phyloP scores from a whole-genome alignment of 92 coral and sea anemone genomes.

The Porites rus region DNA sequence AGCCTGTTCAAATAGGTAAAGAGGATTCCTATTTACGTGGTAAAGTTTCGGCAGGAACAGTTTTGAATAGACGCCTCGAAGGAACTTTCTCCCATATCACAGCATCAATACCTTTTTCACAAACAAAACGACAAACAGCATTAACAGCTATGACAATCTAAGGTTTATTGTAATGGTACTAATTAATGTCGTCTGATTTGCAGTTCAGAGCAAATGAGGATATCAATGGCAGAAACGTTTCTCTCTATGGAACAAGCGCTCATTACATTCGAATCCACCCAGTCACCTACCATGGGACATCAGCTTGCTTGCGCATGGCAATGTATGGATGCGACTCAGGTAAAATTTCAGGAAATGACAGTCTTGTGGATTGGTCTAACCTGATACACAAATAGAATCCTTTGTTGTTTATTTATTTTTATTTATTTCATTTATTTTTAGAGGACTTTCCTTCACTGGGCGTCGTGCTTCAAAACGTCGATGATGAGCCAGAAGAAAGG shows the following conservation, averaged over 20 bases:
- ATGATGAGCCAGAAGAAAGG: neutral
- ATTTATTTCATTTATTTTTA: neutral
- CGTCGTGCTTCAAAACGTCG: conserved; percentile 5
- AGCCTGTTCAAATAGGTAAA: too few species aligned
- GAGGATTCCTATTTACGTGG: too few species aligned
- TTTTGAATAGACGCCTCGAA: too few species aligned
- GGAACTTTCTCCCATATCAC: too few species aligned
- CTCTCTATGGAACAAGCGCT: conserved; percentile 34
- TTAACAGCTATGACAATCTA: too few species aligned
- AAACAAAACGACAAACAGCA: too few species aligned
- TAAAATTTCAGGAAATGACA: neutral
- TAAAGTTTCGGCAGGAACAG: too few species aligned
- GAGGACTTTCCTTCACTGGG: conserved; percentile 52
- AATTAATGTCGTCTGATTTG: neutral
- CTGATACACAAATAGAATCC: too few species aligned
- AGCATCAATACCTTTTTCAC: too few species aligned
- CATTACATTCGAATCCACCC: conserved; percentile 51
- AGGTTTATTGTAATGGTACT: too few species aligned
- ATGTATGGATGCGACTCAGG: conserved; percentile 57
- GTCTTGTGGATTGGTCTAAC: neutral
- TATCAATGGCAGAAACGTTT: conserved; percentile 22
- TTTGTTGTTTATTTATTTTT: too few species aligned
- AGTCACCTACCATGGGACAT: conserved; percentile 10
- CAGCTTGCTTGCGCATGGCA: conserved; percentile 49
- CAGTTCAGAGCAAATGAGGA: conserved; percentile 39